These are phyloP conservation scores for Rhinoptilus africanus DNA, from an alignment of 2,113 vertebrate species.

Conservation along the genomic window DNA sequence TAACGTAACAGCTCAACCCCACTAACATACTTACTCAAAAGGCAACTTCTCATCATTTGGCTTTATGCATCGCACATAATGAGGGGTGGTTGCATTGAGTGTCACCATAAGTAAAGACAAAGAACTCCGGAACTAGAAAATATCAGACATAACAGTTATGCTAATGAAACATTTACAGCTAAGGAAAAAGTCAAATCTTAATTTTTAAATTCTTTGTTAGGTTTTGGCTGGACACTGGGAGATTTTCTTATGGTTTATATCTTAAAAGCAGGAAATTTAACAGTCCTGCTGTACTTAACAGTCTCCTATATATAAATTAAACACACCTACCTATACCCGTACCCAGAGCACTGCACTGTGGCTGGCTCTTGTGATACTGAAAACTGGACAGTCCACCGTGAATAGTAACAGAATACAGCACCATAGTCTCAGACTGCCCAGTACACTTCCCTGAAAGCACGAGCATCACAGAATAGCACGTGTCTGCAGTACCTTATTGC, in stretches of 20 bases:
- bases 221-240: not conserved
- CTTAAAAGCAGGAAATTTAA: not conserved
- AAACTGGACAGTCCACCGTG: accelerated
- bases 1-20: not conserved
- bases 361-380: not conserved
- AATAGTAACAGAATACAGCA: accelerated
- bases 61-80: constrained; percentile 97
- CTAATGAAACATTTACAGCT: not conserved
- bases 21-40: constrained; percentile 86
- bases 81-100: constrained; percentile 92
- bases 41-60: constrained; percentile 92
- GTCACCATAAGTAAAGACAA: constrained; percentile 93
- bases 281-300: not conserved
- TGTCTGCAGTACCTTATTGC: constrained; percentile 82
- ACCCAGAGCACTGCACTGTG: not conserved
- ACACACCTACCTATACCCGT: not conserved
- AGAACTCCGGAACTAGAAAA: constrained; percentile 88
- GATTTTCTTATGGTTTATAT: not conserved
- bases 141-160: not conserved
- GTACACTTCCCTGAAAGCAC: accelerated
- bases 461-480: accelerated
- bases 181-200: not conserved
- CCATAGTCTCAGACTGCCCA: not conserved
- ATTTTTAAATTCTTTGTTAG: not conserved
- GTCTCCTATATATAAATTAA: not conserved